A percentile compares a stretch with the other conserved stretches of the same genome.
phyloP scores from a whole-genome alignment of 2,113 vertebrate genomes.

The Paradisaea rubra region DNA sequence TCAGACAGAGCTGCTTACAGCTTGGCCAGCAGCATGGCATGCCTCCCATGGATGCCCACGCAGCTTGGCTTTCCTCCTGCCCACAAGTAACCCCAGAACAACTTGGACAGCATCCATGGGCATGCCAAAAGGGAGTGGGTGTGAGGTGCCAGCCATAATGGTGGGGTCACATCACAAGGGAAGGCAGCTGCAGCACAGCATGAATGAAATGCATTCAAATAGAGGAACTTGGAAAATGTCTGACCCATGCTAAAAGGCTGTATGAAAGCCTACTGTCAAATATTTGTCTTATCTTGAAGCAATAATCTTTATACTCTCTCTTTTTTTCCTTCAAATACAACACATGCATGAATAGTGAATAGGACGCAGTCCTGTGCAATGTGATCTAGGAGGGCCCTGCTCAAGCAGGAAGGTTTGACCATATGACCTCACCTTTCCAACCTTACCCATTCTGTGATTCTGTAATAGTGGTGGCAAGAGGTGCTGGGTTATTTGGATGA shows the following conservation, averaged over 20 bases:
- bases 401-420: not conserved
- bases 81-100: not conserved
- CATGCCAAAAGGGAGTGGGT: not conserved
- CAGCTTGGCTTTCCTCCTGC: not conserved
- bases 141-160: not conserved
- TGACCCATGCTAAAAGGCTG: not conserved
- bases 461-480: not conserved
- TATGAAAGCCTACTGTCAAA: constrained; percentile 29
- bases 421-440: not conserved
- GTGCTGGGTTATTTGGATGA: not conserved
- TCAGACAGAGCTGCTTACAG: not conserved
- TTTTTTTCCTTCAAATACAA: not conserved
- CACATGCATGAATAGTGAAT: not conserved
- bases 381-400: not conserved
- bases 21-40: not conserved
- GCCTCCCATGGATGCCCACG: not conserved
- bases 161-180: not conserved
- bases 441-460: not conserved
- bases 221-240: constrained; percentile 27
- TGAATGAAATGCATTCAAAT: constrained; percentile 12
- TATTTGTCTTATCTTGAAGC: constrained; percentile 37
- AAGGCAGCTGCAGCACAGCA: not conserved
- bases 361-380: not conserved
- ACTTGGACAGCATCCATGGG: not conserved
- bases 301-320: constrained; percentile 3